Evolutionary conservation across 2,888 invertebrate species (phyloP), one percentile per base, ranked within the genome.

Genomic region (Gandaritis pyraliata): DNA sequence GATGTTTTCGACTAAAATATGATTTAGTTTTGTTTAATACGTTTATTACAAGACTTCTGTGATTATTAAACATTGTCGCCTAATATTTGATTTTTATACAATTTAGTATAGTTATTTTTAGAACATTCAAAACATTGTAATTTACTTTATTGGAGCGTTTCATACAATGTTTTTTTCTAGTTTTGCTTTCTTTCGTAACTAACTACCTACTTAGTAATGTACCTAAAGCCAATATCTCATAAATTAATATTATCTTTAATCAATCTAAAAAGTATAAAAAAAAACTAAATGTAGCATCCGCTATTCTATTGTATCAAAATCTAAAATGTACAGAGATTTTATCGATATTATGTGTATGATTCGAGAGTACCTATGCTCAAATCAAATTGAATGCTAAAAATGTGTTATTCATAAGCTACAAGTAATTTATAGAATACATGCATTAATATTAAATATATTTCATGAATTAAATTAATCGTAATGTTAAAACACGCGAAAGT

Each of bases 401-500:
- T 64, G 43, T 61, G 53, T 75, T 76, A 74, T 68, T 68, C 66
- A 65, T 82, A 78, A 77, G 69, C 72, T 74, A 71, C 72, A 73
- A 72, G 75, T 72, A 69, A 73, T 59, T 58, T 51, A 61, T 69
- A 77, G 66, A 77, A 72, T 75, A 74, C 73, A 73, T 76, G 70
- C 73, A 72, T 76, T 3, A 70, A 73, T 69, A 48, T 8, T 29
- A 48, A 74, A 74, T 79, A 81, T 76, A 64, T 78, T 80, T 78
- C 77, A 75, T 75, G 70, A 83, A 81, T 79, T 76, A 88, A 89
- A 88, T 88, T 86, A 85, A 95, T 94, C 75, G 93, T 94, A 80
- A 94, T 82, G 67, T 93, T 53, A 38, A 54, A 73, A 92, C 93
- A 68, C 92, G 86, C 59, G 94, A 94, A 78, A 94, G 93, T 75